Evolutionary conservation across 2,888 invertebrate species (phyloP), one percentile per base, ranked within the genome.

Genomic region (Diogma glabrata): DNA sequence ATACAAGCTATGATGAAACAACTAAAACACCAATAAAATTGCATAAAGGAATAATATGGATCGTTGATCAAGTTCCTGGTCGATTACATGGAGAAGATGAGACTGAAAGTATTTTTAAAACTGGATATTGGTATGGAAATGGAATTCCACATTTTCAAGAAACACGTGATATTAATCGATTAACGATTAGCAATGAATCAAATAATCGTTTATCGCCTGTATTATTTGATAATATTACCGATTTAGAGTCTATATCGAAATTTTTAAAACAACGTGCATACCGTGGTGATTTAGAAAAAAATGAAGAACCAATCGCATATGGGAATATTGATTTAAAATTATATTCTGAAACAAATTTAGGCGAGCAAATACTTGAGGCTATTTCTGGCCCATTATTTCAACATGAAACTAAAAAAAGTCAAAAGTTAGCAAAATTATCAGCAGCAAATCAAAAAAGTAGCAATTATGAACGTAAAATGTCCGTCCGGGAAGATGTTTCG

Each of bases 31-130:
- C 14, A 33, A 45, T 26, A 8, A 50, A 45, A n/a, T 7, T 53
- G 9, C 36, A 20, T 8, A 63, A 61, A 52, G 76, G 76, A 1
- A 63, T 77, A 49, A 65, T 77, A 8, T 84, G 82, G 75, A 75
- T 92, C 36, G 71, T 87, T 3, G 93, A 94, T 65, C 93, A 93
- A 61, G 71, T 83, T 24, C 82, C 84, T 0, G 78, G 79, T 0
- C 67, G 75, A n/a, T 75, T 80, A 1, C 75, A 75, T 55, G 75
- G 75, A 4, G 75, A 73, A n/a, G 87, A 90, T 65, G 71, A 82
- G 50, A 82, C 87, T 0, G 72, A 77, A 36, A 67, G 74, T 1
- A 75, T 92, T 45, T 63, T 76, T 3, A 69, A 75, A 16, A 74
- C 78, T 54, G 76, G 77, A 23, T 87, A 80, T 70, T 85, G 88